phyloP scores from a whole-genome alignment of 2,888 invertebrate genomes.

The Tuta absoluta region DNA sequence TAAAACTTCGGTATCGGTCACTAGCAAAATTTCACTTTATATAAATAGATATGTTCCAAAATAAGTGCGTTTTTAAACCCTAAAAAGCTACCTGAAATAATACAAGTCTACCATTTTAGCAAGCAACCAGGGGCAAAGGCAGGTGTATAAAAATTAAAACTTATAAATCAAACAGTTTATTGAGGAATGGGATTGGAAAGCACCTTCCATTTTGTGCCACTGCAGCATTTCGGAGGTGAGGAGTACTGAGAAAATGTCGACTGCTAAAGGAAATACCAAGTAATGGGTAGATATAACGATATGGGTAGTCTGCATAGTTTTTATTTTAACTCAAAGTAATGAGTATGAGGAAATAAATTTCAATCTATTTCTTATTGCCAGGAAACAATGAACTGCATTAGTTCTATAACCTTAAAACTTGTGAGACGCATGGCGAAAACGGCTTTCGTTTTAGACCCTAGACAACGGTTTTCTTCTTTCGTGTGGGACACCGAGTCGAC shows the following conservation, averaged over 20 bases:
- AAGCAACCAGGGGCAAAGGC: background rate
- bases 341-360: too few species aligned
- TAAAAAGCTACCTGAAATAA: background rate
- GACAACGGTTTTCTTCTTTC: too few species aligned
- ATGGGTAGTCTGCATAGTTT: background rate
- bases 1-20: too few species aligned
- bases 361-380: too few species aligned
- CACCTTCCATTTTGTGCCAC: slow-evolving; percentile 18
- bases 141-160: background rate
- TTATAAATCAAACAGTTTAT: slow-evolving; percentile 8
- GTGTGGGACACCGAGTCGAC: too few species aligned
- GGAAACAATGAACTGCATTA: too few species aligned
- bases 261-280: background rate
- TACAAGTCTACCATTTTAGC: background rate
- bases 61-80: background rate
- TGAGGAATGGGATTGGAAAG: slow-evolving; percentile 13
- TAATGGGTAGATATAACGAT: too few species aligned
- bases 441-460: too few species aligned
- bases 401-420: too few species aligned
- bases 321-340: too few species aligned
- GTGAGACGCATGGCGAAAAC: too few species aligned
- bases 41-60: background rate
- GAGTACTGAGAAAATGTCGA: background rate
- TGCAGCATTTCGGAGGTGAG: background rate
- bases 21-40: too few species aligned